Conservation (phyloP, 2,113 vertebrate species). For the Nibea albiflora region DNA sequence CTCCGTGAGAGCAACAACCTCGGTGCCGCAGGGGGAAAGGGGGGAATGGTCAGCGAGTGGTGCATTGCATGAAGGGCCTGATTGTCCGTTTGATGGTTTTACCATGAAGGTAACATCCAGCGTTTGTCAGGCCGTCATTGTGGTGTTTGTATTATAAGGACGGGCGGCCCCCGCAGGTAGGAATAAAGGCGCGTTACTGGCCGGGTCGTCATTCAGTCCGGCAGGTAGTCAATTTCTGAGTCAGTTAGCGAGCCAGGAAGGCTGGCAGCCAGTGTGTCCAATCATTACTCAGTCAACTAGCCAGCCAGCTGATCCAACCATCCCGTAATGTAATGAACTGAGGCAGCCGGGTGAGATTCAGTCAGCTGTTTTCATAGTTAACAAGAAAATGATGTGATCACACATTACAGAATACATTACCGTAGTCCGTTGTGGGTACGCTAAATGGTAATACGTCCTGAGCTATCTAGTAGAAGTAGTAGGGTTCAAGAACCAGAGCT, state of each 20-base stretch:
- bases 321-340: slow-evolving; percentile 22
- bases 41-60: slow-evolving; percentile 7
- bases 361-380: neutral
- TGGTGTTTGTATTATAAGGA: slow-evolving; percentile 5
- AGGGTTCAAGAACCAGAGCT: too few species aligned
- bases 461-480: neutral
- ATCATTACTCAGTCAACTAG: slow-evolving; percentile 45
- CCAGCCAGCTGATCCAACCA: slow-evolving; percentile 21
- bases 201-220: slow-evolving; percentile 31
- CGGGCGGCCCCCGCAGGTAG: neutral
- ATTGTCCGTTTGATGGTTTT: slow-evolving; percentile 49
- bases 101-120: slow-evolving; percentile 3
- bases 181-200: slow-evolving; percentile 21
- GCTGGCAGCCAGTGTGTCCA: slow-evolving; percentile 30
- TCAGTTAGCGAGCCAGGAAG: slow-evolving; percentile 25
- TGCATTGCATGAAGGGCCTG: slow-evolving; percentile 12
- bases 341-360: slow-evolving; percentile 3
- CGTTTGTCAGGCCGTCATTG: slow-evolving; percentile 21
- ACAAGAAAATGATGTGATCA: neutral
- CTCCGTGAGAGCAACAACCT: slow-evolving; percentile 62
- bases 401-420: neutral
- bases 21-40: slow-evolving; percentile 3
- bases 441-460: neutral
- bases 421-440: too few species aligned
- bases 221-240: slow-evolving; percentile 55